Evolutionary conservation across 2,797 vertebrate species (phyloP), one percentile per base, ranked within the genome.

Genomic region (Poeciliopsis infans): DNA sequence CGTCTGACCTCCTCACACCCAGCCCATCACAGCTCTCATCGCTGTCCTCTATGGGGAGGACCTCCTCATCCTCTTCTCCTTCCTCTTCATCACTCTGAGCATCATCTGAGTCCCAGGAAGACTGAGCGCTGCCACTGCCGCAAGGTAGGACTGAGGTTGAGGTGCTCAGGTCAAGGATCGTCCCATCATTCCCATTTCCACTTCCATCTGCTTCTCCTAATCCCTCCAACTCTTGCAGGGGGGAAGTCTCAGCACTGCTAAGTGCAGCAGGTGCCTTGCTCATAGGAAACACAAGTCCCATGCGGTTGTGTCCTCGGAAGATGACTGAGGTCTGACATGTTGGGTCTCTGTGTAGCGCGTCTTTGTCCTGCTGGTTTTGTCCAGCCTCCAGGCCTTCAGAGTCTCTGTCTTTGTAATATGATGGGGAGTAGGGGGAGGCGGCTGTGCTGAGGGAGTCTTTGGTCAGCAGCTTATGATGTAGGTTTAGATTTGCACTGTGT

Each of bases 401-500:
- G 69, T 95, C 93, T 91, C 95, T 91, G 41, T 97, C 96, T 92
- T 96, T 96, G 91, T 96, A 95, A 87, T 97, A 95, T 86, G 95
- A 95, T 59, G 95, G 89, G 20, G 85, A 93, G 94, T 96, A 96
- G 78, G 94, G 93, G 76, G 93, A 88, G 74, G 87, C 92, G 69
- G 92, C 85, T 59, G 94, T 89, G 81, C 95, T 95, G 91, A 96
- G 88, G 46, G 95, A 93, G 90, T 98, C 98, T 96, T 96, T 98
- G 96, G 95, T 97, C 95, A 98, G 93, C 88, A 96, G 96, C 95
- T 98, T 98, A 90, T 97, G 97, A 93, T 99, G 98, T 85, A 99
- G 96, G 90, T 96, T 98, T 88, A 97, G 85, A 94, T 99, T 98
- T 78, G 97, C 97, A 93, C 98, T 99, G 94, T 99, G 97, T 94